Evolutionary conservation across 1,140 invertebrate species (phyloP).

Genomic region (Drosophila kikkawai): DNA sequence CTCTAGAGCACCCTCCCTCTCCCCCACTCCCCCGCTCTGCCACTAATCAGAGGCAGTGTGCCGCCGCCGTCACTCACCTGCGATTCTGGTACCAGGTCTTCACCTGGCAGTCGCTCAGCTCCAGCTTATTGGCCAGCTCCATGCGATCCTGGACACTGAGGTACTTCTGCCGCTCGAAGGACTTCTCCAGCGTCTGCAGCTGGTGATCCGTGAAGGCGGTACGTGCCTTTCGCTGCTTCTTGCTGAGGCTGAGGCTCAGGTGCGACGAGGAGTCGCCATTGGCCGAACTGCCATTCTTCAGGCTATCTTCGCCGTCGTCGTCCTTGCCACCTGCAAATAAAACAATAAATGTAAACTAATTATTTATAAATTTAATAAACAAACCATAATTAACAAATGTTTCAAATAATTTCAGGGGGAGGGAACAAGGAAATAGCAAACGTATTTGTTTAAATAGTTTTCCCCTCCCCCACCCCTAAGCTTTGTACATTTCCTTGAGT

Average conservation of each 20-base stretch:
- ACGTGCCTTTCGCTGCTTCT: conserved; percentile 98
- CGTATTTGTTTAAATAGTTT: not conserved
- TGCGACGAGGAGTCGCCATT: conserved; percentile 64
- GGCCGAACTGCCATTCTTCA: conserved; percentile 74
- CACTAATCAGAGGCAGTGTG: conserved; percentile 16
- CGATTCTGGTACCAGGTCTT: conserved; percentile 99
- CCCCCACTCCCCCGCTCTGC: not conserved
- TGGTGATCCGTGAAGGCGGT: conserved; percentile 99
- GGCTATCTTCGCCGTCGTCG: conserved; percentile 78
- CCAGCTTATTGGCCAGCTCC: conserved; percentile 98
- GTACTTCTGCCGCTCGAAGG: conserved; percentile 99
- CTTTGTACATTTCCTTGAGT: not conserved
- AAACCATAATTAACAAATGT: not conserved
- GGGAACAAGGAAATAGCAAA: not conserved
- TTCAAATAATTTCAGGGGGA: not conserved
- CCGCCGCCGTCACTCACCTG: conserved; percentile 83
- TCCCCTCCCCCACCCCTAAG: not conserved
- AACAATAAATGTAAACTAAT: not conserved
- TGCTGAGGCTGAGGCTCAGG: conserved; percentile 88
- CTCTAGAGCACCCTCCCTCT: not conserved
- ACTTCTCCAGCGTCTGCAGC: conserved; percentile 98
- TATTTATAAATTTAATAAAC: not conserved
- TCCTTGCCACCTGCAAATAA: conserved; percentile 79
- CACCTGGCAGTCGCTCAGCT: conserved; percentile 99
- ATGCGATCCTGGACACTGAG: conserved; percentile 99